Evolutionary conservation across 2,797 vertebrate species (phyloP).

Genomic region (Ctenochaetus hawaiiensis): DNA sequence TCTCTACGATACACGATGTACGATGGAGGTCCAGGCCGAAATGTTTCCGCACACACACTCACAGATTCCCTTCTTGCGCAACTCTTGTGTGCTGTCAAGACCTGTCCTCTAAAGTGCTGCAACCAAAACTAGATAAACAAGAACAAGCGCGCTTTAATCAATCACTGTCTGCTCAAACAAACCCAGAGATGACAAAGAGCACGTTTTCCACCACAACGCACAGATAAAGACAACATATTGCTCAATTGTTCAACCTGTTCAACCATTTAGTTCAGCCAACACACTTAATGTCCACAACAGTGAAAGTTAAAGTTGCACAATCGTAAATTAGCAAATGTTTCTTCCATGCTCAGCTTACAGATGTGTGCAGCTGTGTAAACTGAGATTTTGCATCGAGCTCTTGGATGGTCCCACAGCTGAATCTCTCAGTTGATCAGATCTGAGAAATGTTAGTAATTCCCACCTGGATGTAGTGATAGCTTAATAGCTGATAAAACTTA

Average conservation of each 20-base stretch:
- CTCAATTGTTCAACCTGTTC: background rate
- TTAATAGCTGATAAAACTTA: too few species aligned
- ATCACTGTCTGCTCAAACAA: slow-evolving; percentile 3
- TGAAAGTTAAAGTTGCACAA: slow-evolving; percentile 23
- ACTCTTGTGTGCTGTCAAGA: slow-evolving; percentile 13
- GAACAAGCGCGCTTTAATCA: slow-evolving; percentile 41
- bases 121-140: slow-evolving; percentile 55
- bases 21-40: background rate
- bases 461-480: background rate
- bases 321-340: background rate
- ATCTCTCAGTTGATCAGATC: background rate
- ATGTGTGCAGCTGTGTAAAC: slow-evolving; percentile 61
- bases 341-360: background rate
- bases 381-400: slow-evolving; percentile 18
- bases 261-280: background rate
- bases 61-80: slow-evolving; percentile 5
- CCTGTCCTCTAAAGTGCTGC: slow-evolving; percentile 39
- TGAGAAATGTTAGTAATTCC: background rate
- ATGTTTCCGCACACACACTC: background rate
- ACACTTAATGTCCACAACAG: too few species aligned
- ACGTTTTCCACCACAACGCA: slow-evolving; percentile 4
- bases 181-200: slow-evolving; percentile 20
- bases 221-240: slow-evolving; percentile 10
- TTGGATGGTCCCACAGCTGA: background rate
- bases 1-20: background rate